Conservation (phyloP, 2,797 vertebrate genomes). For the Pipistrellus pygmaeus region DNA sequence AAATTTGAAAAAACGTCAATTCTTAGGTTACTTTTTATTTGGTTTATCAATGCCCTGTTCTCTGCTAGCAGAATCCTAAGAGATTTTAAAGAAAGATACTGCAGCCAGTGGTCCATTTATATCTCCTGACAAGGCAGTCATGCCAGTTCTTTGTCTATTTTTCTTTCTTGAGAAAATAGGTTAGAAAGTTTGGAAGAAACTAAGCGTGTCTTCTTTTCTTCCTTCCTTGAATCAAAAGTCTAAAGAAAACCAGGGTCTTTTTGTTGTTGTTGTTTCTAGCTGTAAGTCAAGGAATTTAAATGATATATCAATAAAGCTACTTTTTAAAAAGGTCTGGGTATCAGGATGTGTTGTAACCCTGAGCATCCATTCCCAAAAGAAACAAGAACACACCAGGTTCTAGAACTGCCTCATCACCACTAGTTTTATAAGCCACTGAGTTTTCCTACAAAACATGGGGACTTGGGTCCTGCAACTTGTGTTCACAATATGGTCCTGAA, state of each 20-base stretch:
- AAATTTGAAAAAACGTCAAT: conserved; percentile 38
- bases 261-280: neutral
- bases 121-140: conserved; percentile 63
- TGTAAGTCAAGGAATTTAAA: neutral
- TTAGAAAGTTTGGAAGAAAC: conserved; percentile 70
- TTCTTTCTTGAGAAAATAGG: conserved; percentile 65
- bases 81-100: conserved; percentile 60
- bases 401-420: neutral
- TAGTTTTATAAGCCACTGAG: neutral
- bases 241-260: neutral
- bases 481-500: neutral
- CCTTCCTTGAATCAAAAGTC: conserved; percentile 49
- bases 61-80: conserved; percentile 50
- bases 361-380: neutral
- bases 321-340: neutral
- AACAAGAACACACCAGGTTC: neutral
- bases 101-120: conserved; percentile 74
- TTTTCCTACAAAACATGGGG: neutral
- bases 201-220: conserved; percentile 45
- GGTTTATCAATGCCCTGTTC: conserved; percentile 42
- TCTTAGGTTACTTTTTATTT: conserved; percentile 64
- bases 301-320: neutral
- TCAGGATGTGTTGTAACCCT: neutral
- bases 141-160: conserved; percentile 72
- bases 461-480: neutral